phyloP scores from a whole-genome alignment of 2,888 invertebrate genomes.

The Macropis europaea region DNA sequence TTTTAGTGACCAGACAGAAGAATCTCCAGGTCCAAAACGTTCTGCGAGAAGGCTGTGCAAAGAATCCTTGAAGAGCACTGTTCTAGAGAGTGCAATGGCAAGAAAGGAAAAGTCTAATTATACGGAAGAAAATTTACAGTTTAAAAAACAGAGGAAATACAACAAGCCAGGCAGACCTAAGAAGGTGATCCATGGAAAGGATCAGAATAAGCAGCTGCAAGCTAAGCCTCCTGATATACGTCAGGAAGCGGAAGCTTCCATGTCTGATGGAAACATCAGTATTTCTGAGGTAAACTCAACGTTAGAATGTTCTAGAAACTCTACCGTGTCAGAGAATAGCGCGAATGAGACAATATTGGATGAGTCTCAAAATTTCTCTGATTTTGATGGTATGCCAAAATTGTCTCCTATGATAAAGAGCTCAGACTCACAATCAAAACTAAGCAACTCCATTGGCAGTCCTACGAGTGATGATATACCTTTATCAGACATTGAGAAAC shows the following conservation, averaged over 20 bases:
- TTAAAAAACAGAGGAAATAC: slow-evolving; percentile 72
- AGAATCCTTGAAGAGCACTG: slow-evolving; percentile 81
- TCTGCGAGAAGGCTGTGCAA: slow-evolving; percentile 84
- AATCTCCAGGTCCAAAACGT: slow-evolving; percentile 82
- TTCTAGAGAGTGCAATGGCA: slow-evolving; percentile 87
- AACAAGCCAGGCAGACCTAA: slow-evolving; percentile 75
- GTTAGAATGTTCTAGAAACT: slow-evolving; percentile 66
- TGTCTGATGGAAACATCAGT: slow-evolving; percentile 59
- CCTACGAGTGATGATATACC: slow-evolving; percentile 67
- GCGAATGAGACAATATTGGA: slow-evolving; percentile 55
- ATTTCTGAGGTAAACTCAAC: slow-evolving; percentile 60
- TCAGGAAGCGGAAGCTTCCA: slow-evolving; percentile 55
- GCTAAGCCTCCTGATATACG: slow-evolving; percentile 48
- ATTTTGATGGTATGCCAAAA: slow-evolving; percentile 78
- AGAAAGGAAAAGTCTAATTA: slow-evolving; percentile 87
- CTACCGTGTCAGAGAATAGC: slow-evolving; percentile 57
- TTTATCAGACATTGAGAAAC: slow-evolving; percentile 69
- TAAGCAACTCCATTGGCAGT: slow-evolving; percentile 63
- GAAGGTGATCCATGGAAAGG: slow-evolving; percentile 64
- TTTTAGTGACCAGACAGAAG: slow-evolving; percentile 71
- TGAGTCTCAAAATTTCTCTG: slow-evolving; percentile 66
- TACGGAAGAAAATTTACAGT: slow-evolving; percentile 73
- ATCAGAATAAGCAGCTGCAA: slow-evolving; percentile 57
- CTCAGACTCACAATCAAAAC: slow-evolving; percentile 64
- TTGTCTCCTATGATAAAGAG: slow-evolving; percentile 74